Conservation (phyloP, 2,888 invertebrate species). For the Drosophila incognita region DNA sequence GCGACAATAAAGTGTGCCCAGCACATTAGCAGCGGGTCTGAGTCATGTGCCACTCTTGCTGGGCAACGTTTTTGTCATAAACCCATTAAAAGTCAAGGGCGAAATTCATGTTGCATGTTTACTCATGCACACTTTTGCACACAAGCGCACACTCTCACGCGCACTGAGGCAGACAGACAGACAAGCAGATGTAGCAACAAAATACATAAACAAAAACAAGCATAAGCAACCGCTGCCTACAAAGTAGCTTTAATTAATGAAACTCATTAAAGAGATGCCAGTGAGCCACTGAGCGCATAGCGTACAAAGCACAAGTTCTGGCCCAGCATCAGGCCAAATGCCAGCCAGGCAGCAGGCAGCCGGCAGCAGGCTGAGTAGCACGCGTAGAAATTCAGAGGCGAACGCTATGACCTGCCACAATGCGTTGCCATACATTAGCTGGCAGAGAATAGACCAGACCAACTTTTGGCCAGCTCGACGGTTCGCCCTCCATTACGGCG, state of each 20-base stretch:
- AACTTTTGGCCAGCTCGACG: slow-evolving; percentile 33
- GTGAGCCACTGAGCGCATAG: slow-evolving; percentile 24
- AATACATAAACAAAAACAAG: slow-evolving; percentile 32
- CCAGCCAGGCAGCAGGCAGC: neutral
- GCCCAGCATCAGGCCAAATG: slow-evolving; percentile 28
- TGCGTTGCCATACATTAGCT: slow-evolving; percentile 71
- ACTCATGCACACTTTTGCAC: slow-evolving; percentile 52
- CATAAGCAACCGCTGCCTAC: slow-evolving; percentile 47
- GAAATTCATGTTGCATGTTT: slow-evolving; percentile 80
- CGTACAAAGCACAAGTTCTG: slow-evolving; percentile 14
- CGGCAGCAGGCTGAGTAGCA: slow-evolving; percentile 12
- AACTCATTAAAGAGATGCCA: slow-evolving; percentile 76
- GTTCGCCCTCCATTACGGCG: slow-evolving; percentile 31
- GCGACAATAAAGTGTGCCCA: slow-evolving; percentile 52
- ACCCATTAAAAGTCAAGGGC: slow-evolving; percentile 82
- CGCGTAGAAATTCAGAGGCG: slow-evolving; percentile 61
- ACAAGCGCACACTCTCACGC: slow-evolving; percentile 12
- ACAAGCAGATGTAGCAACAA: slow-evolving; percentile 40
- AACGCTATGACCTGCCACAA: slow-evolving; percentile 78
- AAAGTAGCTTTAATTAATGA: slow-evolving; percentile 80
- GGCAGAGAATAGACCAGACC: slow-evolving; percentile 17
- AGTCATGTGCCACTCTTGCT: slow-evolving; percentile 6
- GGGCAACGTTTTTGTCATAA: slow-evolving; percentile 76
- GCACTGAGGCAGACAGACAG: slow-evolving; percentile 13
- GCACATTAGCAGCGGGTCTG: slow-evolving; percentile 60